A percentile compares a stretch with the other conserved stretches of the same genome.
These are phyloP conservation scores for Drosophila tsacasi DNA, from an alignment of 1,140 invertebrate species.

Conservation along the genomic window DNA sequence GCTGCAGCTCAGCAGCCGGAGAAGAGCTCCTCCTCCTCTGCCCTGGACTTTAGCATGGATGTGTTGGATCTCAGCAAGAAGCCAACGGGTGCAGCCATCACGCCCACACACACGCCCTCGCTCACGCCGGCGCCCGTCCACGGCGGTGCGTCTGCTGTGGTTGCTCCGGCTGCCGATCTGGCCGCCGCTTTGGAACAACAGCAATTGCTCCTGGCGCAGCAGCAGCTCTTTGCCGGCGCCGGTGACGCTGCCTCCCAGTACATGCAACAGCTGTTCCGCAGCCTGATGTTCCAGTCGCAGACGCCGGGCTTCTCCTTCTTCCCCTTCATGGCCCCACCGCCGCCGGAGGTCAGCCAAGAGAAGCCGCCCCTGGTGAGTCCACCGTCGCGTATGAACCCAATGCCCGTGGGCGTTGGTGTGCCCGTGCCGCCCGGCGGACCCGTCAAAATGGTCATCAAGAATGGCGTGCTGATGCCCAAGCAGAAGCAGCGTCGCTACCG, in stretches of 20 bases:
- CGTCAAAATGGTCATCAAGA: constrained; percentile 95
- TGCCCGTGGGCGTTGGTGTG: constrained; percentile 29
- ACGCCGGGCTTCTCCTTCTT: constrained; percentile 82
- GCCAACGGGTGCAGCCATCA: constrained; percentile 76
- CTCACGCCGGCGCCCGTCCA: constrained; percentile 54
- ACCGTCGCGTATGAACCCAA: not conserved
- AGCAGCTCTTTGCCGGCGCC: constrained; percentile 69
- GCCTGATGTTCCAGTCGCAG: constrained; percentile 87
- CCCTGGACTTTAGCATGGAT: constrained; percentile 92
- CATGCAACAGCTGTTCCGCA: constrained; percentile 87
- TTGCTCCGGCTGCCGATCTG: constrained; percentile 77
- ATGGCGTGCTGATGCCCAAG: constrained; percentile 94
- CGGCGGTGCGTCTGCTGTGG: constrained; percentile 85
- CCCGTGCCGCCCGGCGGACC: constrained; percentile 86
- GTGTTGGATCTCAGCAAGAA: constrained; percentile 96
- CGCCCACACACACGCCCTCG: constrained; percentile 85
- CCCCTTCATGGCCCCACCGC: constrained; percentile 87
- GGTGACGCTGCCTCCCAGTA: constrained; percentile 86
- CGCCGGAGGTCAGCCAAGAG: constrained; percentile 87
- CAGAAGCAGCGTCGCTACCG: constrained; percentile 95
- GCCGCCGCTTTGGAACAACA: constrained; percentile 70
- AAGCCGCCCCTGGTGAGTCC: constrained; percentile 24
- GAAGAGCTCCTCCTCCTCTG: constrained; percentile 84
- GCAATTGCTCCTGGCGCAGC: constrained; percentile 84
- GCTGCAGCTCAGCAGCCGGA: constrained; percentile 48